Evolutionary conservation across 2,888 invertebrate genomes (phyloP).

Genomic region (Drosophila borborema): DNA sequence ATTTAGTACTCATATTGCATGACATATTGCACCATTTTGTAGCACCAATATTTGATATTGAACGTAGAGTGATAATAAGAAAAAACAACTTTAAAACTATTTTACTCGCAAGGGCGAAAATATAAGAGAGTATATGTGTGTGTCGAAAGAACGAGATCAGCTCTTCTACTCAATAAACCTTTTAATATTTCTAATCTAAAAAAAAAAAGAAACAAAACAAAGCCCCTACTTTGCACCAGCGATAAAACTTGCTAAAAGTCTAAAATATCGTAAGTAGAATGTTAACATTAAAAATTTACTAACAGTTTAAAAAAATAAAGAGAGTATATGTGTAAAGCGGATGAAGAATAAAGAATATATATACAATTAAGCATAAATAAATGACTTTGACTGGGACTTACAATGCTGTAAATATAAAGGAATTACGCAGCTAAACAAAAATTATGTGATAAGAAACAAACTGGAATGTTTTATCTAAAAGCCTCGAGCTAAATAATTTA

Average conservation of each 20-base stretch:
- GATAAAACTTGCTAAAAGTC: slow-evolving; percentile 32
- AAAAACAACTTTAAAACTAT: slow-evolving; percentile 50
- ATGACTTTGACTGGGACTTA: slow-evolving; percentile 31
- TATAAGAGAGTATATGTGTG: slow-evolving; percentile 59
- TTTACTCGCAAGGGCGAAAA: slow-evolving; percentile 47
- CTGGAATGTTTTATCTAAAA: slow-evolving; percentile 12
- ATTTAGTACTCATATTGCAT: slow-evolving; percentile 16
- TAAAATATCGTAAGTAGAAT: slow-evolving; percentile 62
- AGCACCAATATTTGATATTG: slow-evolving; percentile 77
- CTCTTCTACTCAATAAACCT: slow-evolving; percentile 46
- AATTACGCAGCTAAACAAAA: background rate
- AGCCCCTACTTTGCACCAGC: slow-evolving; percentile 56
- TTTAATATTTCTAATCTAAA: slow-evolving; percentile 51
- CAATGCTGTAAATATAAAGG: background rate
- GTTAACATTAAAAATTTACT: slow-evolving; percentile 60
- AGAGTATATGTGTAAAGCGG: slow-evolving; percentile 38
- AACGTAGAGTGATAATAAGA: slow-evolving; percentile 73
- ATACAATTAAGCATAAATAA: slow-evolving; percentile 47
- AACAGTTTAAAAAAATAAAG: slow-evolving; percentile 11
- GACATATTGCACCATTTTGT: slow-evolving; percentile 69
- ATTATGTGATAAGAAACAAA: slow-evolving; percentile 7
- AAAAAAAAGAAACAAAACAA: slow-evolving; percentile 4
- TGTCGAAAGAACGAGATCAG: slow-evolving; percentile 42
- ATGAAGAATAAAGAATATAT: slow-evolving; percentile 57
- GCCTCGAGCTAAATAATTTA: slow-evolving; percentile 1